Conservation (phyloP, 2,797 vertebrate genomes). For the Peromyscus eremicus region DNA sequence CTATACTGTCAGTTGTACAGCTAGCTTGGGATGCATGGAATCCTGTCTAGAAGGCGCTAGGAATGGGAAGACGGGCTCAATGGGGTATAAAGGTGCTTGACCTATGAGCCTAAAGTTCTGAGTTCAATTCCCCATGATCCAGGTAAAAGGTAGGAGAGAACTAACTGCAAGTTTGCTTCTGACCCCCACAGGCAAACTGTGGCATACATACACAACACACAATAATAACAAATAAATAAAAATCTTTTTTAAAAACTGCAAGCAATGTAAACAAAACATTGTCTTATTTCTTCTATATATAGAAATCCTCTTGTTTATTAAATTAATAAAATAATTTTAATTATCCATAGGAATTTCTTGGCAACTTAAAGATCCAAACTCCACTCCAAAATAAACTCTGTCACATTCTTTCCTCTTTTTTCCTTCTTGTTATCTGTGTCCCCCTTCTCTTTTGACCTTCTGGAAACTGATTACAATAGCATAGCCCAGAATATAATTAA, state of each 20-base stretch:
- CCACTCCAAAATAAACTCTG: background rate
- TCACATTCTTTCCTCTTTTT: background rate
- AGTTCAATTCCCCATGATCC: background rate
- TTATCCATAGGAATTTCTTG: background rate
- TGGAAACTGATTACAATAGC: background rate
- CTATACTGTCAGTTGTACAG: background rate
- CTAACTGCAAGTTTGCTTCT: background rate
- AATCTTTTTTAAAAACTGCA: background rate
- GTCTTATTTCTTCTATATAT: background rate
- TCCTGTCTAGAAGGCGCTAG: background rate
- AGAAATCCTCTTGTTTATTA: constrained; percentile 3
- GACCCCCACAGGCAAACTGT: background rate
- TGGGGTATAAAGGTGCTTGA: background rate
- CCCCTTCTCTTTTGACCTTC: too few relatives aligned
- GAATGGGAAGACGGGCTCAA: background rate
- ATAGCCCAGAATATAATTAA: background rate
- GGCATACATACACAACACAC: background rate
- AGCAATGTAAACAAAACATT: background rate
- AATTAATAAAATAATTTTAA: background rate
- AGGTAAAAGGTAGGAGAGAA: background rate
- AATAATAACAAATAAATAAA: background rate
- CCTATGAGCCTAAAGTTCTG: background rate
- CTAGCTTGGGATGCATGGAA: background rate
- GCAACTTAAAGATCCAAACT: background rate
- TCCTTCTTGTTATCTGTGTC: background rate